Evolutionary conservation across 2,113 vertebrate genomes (phyloP), one percentile per base, ranked within the genome.

Genomic region (Austrofundulus limnaeus): DNA sequence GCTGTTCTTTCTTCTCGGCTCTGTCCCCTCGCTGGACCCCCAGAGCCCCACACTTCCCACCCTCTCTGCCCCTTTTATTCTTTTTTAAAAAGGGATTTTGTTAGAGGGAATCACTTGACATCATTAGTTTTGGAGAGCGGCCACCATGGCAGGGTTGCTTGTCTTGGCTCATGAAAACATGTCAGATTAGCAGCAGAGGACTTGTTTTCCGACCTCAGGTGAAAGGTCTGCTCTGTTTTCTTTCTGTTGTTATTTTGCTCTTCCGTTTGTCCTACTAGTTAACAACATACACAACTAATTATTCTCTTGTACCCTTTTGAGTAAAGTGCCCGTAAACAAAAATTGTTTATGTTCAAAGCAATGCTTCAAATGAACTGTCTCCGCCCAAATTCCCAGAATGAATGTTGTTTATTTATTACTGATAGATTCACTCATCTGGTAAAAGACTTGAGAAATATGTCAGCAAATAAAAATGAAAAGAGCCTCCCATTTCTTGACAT

Each of bases 21-120:
- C 59, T 46, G 45, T 70, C 65, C 72, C 58, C 49, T 66, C 53
- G 1, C 37, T 10, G 65, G 72, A 65, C 77, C 84, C 72, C 77
- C 52, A 47, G 31, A 64, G 54, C 51, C 61, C 59, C 45, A 12
- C 59, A 39, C 48, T 53, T 31, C 55, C 70, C 68, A 75, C 76
- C 66, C 77, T 68, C 66, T 61, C 77, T 63, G 66, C 65, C 73
- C 66, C 81, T 84, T 87, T 90, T 72, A 83, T 86, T 87, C 82
- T 66, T 78, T 70, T 88, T 89, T 82, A 86, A 88, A 88, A 34
- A 71, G 70, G 76, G 83, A 87, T 87, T 91, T 85, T 88, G 84
- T 89, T 79, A 52, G 86, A 68, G 83, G 85, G 88, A 90, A 91
- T 90, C 90, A 91, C 88, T 93, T 92, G 91, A 90, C 90, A 92